Percentiles rank a stretch among this genome's conserved stretches.
Conservation (phyloP, 2,888 invertebrate genomes). For the Yponomeuta evonymella region DNA sequence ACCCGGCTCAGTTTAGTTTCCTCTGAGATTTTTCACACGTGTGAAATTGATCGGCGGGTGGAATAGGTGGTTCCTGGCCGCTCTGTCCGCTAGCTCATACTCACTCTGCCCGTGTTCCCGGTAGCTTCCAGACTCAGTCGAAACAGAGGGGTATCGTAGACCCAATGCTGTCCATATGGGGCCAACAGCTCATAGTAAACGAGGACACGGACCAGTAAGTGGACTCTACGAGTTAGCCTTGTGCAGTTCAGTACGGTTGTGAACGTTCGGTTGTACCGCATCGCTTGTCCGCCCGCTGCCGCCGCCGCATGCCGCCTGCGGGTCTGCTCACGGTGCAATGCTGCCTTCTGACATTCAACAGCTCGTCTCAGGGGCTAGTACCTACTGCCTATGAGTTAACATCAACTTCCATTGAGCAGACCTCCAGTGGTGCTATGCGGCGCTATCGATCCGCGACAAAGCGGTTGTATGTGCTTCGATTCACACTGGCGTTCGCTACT, state of each 20-base stretch:
- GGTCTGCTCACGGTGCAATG: neutral
- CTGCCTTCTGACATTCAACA: neutral
- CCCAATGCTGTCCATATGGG: constrained; percentile 99
- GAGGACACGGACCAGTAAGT: constrained; percentile 98
- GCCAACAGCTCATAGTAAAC: constrained; percentile 98
- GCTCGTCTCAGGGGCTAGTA: no score
- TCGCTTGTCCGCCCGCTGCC: constrained; percentile 7
- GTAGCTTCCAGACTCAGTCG: constrained; percentile 89
- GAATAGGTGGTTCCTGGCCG: constrained; percentile 19
- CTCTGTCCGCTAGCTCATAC: constrained; percentile 28
- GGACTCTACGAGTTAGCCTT: constrained; percentile 25
- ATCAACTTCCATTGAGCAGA: no score
- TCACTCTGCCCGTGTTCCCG: constrained; percentile 67
- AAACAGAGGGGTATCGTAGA: constrained; percentile 98
- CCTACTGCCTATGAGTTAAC: no score
- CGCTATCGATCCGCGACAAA: neutral
- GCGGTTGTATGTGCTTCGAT: neutral
- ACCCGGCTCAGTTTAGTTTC: neutral
- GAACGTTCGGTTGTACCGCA: constrained; percentile 3
- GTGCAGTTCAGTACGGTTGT: neutral
- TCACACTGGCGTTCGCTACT: neutral
- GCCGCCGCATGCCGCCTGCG: neutral
- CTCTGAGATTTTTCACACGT: neutral
- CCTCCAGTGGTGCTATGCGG: neutral
- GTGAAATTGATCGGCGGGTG: neutral